phyloP scores from a whole-genome alignment of 1,140 invertebrate genomes.

The Orchesella cincta region DNA sequence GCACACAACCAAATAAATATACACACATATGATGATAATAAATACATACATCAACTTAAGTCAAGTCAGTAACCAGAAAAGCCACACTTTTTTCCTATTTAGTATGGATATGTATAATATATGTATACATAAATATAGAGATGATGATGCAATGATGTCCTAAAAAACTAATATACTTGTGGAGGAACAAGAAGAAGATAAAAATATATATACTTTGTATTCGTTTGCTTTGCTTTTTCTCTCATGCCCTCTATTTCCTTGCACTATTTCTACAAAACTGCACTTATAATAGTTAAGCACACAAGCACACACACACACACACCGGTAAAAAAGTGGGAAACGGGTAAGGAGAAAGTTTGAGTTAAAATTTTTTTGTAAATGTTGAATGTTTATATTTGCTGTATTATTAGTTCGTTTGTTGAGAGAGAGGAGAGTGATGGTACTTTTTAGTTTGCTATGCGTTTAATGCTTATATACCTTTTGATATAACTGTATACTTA shows the following conservation, averaged over 20 bases:
- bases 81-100: too few species aligned
- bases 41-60: too few species aligned
- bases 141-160: neutral
- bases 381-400: conserved; percentile 29
- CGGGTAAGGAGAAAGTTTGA: conserved; percentile 9
- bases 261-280: neutral
- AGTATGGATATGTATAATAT: neutral
- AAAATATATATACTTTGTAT: too few species aligned
- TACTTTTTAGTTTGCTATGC: neutral
- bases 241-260: neutral
- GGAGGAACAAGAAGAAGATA: neutral
- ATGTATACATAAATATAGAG: neutral
- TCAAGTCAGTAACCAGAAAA: too few species aligned
- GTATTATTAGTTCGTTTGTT: conserved; percentile 26
- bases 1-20: too few species aligned
- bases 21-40: too few species aligned
- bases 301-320: neutral
- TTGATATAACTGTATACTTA: neutral
- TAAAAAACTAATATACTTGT: neutral
- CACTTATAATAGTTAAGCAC: neutral
- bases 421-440: neutral
- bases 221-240: neutral
- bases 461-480: neutral
- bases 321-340: neutral
- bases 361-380: conserved; percentile 21